A percentile compares a stretch with the other conserved stretches of the same genome.
Evolutionary conservation across 2,113 vertebrate species (phyloP).

Genomic region (Ageneiosus marmoratus): DNA sequence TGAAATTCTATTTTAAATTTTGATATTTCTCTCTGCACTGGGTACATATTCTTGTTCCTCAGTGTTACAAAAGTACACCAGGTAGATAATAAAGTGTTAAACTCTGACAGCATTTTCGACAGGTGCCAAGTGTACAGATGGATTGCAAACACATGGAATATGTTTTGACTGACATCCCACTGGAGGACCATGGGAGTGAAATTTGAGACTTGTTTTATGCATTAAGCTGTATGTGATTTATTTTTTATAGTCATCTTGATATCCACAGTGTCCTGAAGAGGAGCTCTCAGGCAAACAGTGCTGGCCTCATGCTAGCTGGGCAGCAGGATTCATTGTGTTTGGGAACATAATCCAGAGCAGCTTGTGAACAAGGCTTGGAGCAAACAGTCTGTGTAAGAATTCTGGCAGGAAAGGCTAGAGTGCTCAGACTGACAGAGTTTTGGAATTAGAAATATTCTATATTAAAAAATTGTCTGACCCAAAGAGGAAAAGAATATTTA

Average conservation of each 20-base stretch:
- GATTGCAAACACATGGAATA: slow-evolving; percentile 1
- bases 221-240: slow-evolving; percentile 8
- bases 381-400: slow-evolving; percentile 30
- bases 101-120: slow-evolving; percentile 27
- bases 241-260: slow-evolving; percentile 42
- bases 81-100: slow-evolving; percentile 5
- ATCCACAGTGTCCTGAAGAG: slow-evolving; percentile 31
- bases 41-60: not conserved
- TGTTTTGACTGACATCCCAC: slow-evolving; percentile 16
- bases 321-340: slow-evolving; percentile 41
- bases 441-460: slow-evolving; percentile 7
- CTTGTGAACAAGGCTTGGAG: slow-evolving; percentile 42
- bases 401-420: slow-evolving; percentile 28
- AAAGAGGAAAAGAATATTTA: not conserved
- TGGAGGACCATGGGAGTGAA: not conserved
- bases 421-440: slow-evolving; percentile 29
- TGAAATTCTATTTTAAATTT: not conserved
- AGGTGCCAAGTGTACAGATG: slow-evolving; percentile 2
- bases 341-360: slow-evolving; percentile 51
- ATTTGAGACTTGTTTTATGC: not conserved
- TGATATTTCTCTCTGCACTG: not conserved
- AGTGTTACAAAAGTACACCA: not conserved
- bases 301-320: slow-evolving; percentile 36
- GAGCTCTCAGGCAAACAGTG: slow-evolving; percentile 30
- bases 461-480: not conserved